A percentile compares a stretch with the other conserved stretches of the same genome.
Conservation (phyloP, 2,888 invertebrate species). For the Rhamnusium bicolor region DNA sequence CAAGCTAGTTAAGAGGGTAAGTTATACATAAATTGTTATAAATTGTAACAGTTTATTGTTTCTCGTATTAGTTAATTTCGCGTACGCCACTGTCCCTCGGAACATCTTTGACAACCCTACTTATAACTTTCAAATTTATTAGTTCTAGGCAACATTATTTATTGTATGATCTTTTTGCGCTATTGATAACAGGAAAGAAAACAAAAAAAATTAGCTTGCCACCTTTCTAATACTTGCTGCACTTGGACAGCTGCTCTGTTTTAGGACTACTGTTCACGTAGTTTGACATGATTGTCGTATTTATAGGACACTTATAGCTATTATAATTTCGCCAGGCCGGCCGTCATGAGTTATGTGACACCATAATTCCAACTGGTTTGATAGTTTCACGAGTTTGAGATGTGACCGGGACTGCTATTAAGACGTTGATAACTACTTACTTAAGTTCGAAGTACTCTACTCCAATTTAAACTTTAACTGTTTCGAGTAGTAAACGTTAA, state of each 20-base stretch:
- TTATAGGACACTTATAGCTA: slow-evolving; percentile 58
- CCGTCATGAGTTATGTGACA: slow-evolving; percentile 51
- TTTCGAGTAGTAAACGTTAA: slow-evolving; percentile 12
- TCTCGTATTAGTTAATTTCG: too few relatives aligned
- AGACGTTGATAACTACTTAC: slow-evolving; percentile 42
- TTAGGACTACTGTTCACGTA: slow-evolving; percentile 32
- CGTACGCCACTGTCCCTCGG: too few relatives aligned
- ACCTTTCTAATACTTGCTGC: not conserved
- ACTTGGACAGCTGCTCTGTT: not conserved
- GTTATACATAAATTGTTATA: too few relatives aligned
- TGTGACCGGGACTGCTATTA: slow-evolving; percentile 37
- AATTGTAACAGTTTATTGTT: too few relatives aligned
- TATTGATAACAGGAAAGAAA: too few relatives aligned
- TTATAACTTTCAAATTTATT: too few relatives aligned
- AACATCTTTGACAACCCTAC: too few relatives aligned
- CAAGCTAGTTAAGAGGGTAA: too few relatives aligned
- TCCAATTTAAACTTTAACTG: slow-evolving; percentile 41
- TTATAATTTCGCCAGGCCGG: slow-evolving; percentile 50
- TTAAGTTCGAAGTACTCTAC: slow-evolving; percentile 29
- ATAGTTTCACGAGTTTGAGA: slow-evolving; percentile 33
- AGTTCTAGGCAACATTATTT: too few relatives aligned
- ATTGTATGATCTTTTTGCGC: too few relatives aligned
- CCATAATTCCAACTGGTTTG: slow-evolving; percentile 28
- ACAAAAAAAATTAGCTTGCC: not conserved
- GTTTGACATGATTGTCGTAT: slow-evolving; percentile 57